Evolutionary conservation across 2,888 invertebrate genomes (phyloP).

Genomic region (Chirona hameri): DNA sequence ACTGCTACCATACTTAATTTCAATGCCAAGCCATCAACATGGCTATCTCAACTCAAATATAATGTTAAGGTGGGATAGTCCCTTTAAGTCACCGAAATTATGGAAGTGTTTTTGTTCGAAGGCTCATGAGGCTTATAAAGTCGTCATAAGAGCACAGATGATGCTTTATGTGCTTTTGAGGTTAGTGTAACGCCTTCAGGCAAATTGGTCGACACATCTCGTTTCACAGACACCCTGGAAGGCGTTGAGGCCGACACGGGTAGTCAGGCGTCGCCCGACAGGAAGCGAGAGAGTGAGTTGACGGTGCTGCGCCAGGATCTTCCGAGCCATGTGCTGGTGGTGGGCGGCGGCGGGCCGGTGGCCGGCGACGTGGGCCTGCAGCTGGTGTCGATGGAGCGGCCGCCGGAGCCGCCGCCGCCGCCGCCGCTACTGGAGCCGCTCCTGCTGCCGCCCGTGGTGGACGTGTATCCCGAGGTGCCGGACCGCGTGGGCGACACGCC

Average conservation of each 20-base stretch:
- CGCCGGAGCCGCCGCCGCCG: background rate
- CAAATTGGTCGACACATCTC: no score
- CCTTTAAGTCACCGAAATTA: no score
- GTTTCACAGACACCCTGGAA: background rate
- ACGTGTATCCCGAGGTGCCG: conserved; percentile 4
- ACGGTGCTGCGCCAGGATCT: background rate
- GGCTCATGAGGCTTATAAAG: no score
- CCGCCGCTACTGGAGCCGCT: background rate
- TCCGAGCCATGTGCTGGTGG: background rate
- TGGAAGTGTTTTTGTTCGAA: no score
- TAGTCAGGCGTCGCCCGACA: background rate
- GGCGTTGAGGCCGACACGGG: background rate
- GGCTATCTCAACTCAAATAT: no score
- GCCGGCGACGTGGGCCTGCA: background rate
- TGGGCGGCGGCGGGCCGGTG: background rate
- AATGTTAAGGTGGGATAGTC: no score
- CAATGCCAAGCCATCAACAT: no score
- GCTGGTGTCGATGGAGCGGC: background rate
- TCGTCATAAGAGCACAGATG: no score
- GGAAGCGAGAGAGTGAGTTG: background rate
- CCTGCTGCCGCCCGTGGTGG: conserved; percentile 8
- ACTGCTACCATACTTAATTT: no score
- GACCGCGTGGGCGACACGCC: conserved; percentile 13
- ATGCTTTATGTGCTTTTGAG: no score
- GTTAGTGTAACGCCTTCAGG: no score